phyloP scores from a whole-genome alignment of 2,797 vertebrate species.

The Rhynchonycteris naso region DNA sequence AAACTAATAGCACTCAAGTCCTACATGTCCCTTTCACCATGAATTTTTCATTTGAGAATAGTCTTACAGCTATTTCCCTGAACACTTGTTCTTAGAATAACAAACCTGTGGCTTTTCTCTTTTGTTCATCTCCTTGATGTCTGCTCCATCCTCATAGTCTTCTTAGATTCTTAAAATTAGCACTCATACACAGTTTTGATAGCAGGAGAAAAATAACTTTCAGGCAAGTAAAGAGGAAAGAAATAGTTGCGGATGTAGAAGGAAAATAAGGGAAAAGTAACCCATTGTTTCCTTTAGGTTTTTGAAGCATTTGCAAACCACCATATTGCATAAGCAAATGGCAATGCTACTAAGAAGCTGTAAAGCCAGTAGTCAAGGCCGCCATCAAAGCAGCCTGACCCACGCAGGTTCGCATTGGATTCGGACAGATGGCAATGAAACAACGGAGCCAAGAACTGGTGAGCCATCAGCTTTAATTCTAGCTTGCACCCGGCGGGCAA shows the following conservation, averaged over 20 bases:
- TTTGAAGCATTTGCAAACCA: slow-evolving; percentile 28
- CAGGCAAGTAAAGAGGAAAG: not conserved
- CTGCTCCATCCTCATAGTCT: not conserved
- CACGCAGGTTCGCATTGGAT: no score
- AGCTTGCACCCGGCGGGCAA: no score
- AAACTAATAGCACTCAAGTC: slow-evolving; percentile 28
- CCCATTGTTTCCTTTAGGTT: not conserved
- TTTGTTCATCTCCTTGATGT: not conserved
- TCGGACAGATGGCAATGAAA: no score
- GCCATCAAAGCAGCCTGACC: no score
- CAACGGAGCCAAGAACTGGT: no score
- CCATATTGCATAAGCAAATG: slow-evolving; percentile 44
- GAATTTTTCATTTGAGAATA: slow-evolving; percentile 52
- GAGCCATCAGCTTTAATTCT: no score
- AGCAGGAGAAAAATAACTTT: slow-evolving; percentile 27
- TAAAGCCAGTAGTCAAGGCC: no score
- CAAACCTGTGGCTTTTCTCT: not conserved
- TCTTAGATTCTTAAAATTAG: slow-evolving; percentile 2
- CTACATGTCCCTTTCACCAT: slow-evolving; percentile 23
- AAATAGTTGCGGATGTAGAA: not conserved
- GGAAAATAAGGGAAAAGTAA: slow-evolving; percentile 28
- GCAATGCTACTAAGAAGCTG: not conserved
- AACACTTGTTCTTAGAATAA: not conserved
- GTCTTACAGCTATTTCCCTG: not conserved
- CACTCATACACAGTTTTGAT: not conserved